Percentiles rank a stretch among this genome's conserved stretches.
These are phyloP conservation scores for Papilio demoleus DNA, from an alignment of 2,888 invertebrate species.

Conservation along the genomic window DNA sequence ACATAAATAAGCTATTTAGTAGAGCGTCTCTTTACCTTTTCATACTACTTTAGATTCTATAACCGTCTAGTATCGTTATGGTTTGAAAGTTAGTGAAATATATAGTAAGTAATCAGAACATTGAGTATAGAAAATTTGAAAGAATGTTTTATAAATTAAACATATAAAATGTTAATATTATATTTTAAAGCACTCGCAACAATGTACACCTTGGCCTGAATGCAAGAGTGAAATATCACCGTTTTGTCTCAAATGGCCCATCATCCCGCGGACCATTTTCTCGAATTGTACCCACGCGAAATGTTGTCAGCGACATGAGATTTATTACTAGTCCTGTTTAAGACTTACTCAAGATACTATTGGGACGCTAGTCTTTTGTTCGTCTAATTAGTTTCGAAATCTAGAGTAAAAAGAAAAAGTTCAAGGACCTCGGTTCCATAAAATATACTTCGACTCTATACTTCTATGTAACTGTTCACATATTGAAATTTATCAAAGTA, in stretches of 20 bases:
- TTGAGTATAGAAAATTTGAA: too few relatives aligned
- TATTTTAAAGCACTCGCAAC: background rate
- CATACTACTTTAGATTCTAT: background rate
- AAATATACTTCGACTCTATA: background rate
- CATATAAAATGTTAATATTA: too few relatives aligned
- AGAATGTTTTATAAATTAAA: too few relatives aligned
- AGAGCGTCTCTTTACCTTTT: background rate
- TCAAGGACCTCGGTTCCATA: background rate
- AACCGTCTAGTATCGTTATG: background rate
- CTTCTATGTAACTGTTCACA: background rate
- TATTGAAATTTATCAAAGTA: background rate
- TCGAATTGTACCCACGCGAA: slow-evolving; percentile 35
- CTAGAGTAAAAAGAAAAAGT: background rate
- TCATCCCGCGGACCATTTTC: slow-evolving; percentile 32
- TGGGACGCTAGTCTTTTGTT: background rate
- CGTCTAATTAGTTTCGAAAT: background rate
- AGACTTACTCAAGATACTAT: slow-evolving; percentile 1
- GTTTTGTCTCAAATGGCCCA: slow-evolving; percentile 28
- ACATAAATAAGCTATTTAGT: background rate
- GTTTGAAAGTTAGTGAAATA: background rate
- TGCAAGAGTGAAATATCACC: slow-evolving; percentile 29
- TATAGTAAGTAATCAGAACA: too few relatives aligned
- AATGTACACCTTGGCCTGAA: slow-evolving; percentile 24
- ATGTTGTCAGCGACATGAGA: slow-evolving; percentile 19
- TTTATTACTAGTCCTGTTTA: slow-evolving; percentile 29